Conservation (phyloP, 2,113 vertebrate species). For the Chauna torquata region DNA sequence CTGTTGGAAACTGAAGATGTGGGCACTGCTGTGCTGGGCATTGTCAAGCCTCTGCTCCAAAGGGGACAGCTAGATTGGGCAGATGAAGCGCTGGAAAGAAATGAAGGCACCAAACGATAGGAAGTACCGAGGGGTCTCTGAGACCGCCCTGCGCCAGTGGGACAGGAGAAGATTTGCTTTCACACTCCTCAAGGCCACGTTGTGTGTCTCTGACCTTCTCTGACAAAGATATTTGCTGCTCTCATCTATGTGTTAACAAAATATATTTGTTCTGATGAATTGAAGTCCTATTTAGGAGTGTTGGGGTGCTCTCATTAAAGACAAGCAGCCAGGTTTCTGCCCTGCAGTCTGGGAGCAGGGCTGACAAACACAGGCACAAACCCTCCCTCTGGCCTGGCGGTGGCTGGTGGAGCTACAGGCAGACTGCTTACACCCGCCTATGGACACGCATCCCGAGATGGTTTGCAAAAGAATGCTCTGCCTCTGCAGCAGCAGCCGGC, state of each 20-base stretch:
- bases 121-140: not conserved
- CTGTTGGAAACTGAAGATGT: not conserved
- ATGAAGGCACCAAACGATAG: accelerated
- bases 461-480: not conserved
- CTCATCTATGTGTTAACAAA: not conserved
- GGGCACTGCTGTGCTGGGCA: not conserved
- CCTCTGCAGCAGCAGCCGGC: not conserved
- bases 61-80: not conserved
- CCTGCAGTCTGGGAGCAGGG: not conserved
- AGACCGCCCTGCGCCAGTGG: not conserved
- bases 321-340: not conserved
- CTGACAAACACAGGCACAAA: not conserved
- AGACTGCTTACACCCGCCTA: not conserved
- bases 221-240: not conserved
- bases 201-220: not conserved
- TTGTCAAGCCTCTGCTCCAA: not conserved
- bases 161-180: not conserved
- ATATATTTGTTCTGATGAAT: not conserved
- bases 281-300: not conserved
- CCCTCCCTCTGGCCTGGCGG: accelerated
- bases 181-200: not conserved
- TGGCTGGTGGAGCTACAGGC: not conserved
- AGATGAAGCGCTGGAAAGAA: not conserved
- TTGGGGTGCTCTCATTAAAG: not conserved
- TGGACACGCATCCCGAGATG: not conserved